These are phyloP conservation scores for Myodes glareolus DNA, from an alignment of 2,113 vertebrate species.

Conservation along the genomic window DNA sequence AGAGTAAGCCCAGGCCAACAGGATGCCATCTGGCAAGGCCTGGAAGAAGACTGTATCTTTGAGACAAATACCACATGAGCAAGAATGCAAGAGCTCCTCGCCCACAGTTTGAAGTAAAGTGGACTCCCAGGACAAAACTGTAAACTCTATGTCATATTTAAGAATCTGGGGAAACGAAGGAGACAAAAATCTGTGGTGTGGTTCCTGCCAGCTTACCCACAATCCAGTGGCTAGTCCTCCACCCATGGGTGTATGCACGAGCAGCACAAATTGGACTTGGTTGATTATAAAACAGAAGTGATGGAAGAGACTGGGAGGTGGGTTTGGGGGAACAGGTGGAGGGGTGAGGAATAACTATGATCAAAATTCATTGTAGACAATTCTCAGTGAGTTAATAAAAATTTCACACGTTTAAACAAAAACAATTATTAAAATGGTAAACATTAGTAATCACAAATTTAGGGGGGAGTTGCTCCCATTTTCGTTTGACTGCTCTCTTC, in stretches of 20 bases:
- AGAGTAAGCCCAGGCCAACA: background rate
- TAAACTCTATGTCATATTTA: background rate
- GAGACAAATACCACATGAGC: background rate
- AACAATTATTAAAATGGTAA: slow-evolving; percentile 23
- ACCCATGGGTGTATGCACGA: background rate
- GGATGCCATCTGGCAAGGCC: background rate
- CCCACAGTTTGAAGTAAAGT: background rate
- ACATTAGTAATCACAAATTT: background rate
- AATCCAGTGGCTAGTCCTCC: too few species aligned
- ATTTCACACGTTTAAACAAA: background rate
- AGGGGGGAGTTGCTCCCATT: background rate
- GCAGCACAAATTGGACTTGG: background rate
- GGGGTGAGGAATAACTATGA: background rate
- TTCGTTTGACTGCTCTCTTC: background rate
- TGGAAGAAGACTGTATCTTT: background rate
- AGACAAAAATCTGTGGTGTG: background rate
- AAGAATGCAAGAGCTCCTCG: background rate
- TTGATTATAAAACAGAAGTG: background rate
- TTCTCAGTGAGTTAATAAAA: background rate
- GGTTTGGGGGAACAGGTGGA: background rate
- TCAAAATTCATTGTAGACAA: background rate
- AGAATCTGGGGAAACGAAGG: background rate
- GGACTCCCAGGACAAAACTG: background rate
- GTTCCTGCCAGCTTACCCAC: too few species aligned
- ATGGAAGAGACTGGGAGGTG: background rate